Evolutionary conservation across 2,797 vertebrate genomes (phyloP).

Genomic region (Gymnothorax reevesii): DNA sequence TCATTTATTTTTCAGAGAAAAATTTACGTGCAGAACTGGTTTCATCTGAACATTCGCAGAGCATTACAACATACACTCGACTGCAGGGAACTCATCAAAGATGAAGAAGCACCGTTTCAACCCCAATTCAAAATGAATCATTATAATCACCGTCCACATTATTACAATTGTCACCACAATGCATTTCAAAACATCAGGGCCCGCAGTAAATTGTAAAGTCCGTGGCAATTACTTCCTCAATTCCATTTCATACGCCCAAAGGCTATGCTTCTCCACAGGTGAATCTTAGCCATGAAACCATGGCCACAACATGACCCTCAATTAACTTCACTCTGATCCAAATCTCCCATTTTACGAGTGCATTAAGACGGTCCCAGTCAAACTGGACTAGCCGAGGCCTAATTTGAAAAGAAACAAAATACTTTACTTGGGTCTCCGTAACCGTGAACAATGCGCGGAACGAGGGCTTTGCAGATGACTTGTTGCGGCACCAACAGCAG

Average conservation of each 20-base stretch:
- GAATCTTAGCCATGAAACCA: constrained; percentile 16
- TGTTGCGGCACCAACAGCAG: constrained; percentile 9
- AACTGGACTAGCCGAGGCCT: background rate
- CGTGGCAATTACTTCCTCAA: background rate
- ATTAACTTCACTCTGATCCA: constrained; percentile 14
- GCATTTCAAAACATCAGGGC: background rate
- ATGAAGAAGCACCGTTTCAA: background rate
- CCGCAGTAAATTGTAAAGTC: background rate
- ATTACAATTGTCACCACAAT: background rate
- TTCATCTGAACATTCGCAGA: background rate
- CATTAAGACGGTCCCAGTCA: background rate
- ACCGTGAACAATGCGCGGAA: background rate
- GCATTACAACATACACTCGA: background rate
- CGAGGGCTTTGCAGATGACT: background rate
- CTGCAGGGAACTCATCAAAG: background rate
- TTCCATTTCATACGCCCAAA: background rate
- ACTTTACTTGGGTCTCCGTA: background rate
- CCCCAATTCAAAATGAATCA: background rate
- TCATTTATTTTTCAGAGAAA: background rate
- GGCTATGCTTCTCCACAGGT: background rate
- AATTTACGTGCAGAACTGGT: background rate
- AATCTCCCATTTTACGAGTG: constrained; percentile 9
- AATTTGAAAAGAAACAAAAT: constrained; percentile 2
- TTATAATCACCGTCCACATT: background rate
- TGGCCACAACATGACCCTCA: constrained; percentile 17